Base-by-base conservation (phyloP, 1,140 invertebrate genomes). In the Drosophila setifemur region DNA sequence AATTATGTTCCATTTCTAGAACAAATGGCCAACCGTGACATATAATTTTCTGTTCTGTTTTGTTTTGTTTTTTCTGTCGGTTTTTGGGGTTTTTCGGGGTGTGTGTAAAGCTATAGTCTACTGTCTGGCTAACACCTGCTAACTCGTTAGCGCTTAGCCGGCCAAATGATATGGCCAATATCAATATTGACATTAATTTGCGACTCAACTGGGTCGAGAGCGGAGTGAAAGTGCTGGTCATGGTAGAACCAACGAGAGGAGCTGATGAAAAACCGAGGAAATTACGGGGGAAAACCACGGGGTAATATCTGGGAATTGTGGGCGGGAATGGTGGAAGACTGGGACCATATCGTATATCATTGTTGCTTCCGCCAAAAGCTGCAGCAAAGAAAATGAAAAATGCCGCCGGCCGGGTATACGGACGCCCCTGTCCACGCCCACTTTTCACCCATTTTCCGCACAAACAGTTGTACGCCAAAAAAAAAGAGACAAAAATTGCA, bases 161-260 rank as follows among this genome's bases (percentile, higher is more conserved):
- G 55, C 70, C 29, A 81, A 79, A 81, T 66, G 64, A 74, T 66
- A 44, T 49, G 75, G 43, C 64, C 64, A 79, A 79, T 70, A 74
- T 70, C 76, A 79, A 79, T 79, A 81, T 79, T 81, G 76, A 81
- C 75, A 75, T 74, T 81, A 74, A 81, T 81, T 74, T 81, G 50
- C 47, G 39, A 25, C 47, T 58, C 48, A 69, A 40, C 44, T 44
- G 49, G 53, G 35, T 25, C 14, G 14, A 33, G 26, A 4, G 4
- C 14, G n/a, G 7, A 61, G 60, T 64, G 55, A 63, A 64, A 64
- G 60, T 63, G 19, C 39, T 12, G 14, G 8, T 2, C 5, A 23
- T 3, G 21, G 21, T 3, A 23, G 21, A 23, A 5, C n/a, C n/a
- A n/a, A n/a, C n/a, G 1, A 19, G 7, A 19, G 35, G 47, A 6